These are phyloP conservation scores for Tortrix viridana DNA, from an alignment of 2,888 invertebrate species.

Conservation along the genomic window DNA sequence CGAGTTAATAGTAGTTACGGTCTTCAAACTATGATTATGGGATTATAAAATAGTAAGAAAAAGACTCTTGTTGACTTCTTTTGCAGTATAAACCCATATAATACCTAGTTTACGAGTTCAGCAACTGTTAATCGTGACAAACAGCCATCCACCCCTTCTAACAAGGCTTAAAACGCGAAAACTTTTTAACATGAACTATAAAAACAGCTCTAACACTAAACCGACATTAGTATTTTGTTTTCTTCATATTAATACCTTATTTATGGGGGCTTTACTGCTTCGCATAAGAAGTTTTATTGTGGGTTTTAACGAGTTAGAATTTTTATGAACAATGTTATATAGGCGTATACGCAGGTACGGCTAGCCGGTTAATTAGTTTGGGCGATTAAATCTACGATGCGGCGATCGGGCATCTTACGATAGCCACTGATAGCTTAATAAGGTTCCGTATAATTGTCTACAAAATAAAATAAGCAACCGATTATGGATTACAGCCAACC, in stretches of 20 bases:
- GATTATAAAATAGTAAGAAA: too few species aligned
- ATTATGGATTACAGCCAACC: too few species aligned
- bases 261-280: conserved; percentile 60
- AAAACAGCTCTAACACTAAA: conserved; percentile 41
- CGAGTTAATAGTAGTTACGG: too few species aligned
- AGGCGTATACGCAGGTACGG: conserved; percentile 49
- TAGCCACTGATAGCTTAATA: conserved; percentile 1
- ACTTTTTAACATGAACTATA: conserved; percentile 46
- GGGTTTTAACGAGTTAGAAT: conserved; percentile 69
- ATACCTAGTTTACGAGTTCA: neutral
- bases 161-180: conserved; percentile 31
- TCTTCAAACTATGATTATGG: too few species aligned
- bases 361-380: conserved; percentile 72
- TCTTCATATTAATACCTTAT: conserved; percentile 62
- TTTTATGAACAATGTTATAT: conserved; percentile 62
- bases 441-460: conserved; percentile 25
- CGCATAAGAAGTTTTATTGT: conserved; percentile 61
- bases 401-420: conserved; percentile 14
- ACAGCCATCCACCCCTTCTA: conserved; percentile 1
- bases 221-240: conserved; percentile 45
- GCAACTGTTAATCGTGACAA: conserved; percentile 30
- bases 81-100: too few species aligned
- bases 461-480: too few species aligned
- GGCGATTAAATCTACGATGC: conserved; percentile 51
- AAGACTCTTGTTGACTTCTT: too few species aligned